phyloP scores from a whole-genome alignment of 2,888 invertebrate species.

The Ypsolopha scabrella region DNA sequence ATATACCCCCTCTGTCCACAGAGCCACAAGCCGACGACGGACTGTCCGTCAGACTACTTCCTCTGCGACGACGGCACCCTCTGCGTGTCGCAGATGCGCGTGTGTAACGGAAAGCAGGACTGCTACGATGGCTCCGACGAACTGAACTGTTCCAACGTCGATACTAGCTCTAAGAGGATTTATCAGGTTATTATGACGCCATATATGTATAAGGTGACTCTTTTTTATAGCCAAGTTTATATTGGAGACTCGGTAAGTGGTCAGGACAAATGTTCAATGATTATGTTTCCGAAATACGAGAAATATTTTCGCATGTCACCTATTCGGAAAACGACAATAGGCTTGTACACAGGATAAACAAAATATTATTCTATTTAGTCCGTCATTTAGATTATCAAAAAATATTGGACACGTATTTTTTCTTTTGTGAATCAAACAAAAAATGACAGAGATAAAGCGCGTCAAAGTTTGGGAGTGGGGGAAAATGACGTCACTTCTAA shows the following conservation, averaged over 20 bases:
- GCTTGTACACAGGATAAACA: too few relatives aligned
- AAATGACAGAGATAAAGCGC: too few relatives aligned
- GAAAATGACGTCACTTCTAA: too few relatives aligned
- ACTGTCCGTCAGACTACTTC: constrained; percentile 33
- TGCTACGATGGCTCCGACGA: constrained; percentile 85
- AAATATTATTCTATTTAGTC: too few relatives aligned
- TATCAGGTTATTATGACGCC: constrained; percentile 26
- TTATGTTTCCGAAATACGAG: too few relatives aligned
- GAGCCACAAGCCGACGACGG: constrained; percentile 17
- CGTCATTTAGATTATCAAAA: too few relatives aligned
- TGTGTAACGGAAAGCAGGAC: constrained; percentile 77
- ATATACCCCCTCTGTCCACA: constrained; percentile 10
- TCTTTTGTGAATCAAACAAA: too few relatives aligned
- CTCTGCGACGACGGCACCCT: constrained; percentile 47
- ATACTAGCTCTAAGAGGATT: constrained; percentile 37
- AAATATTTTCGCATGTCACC: too few relatives aligned
- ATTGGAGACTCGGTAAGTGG: neutral
- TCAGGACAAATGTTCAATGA: too few relatives aligned
- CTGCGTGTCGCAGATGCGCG: constrained; percentile 71
- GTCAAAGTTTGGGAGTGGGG: too few relatives aligned
- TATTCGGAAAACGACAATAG: too few relatives aligned
- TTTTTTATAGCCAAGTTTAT: neutral
- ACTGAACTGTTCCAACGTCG: constrained; percentile 63
- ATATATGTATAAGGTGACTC: constrained; percentile 1
- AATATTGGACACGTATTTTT: too few relatives aligned